A percentile compares a stretch with the other conserved stretches of the same genome.
phyloP scores from a whole-genome alignment of 2,113 vertebrate species.

The Prunella fulvescens region DNA sequence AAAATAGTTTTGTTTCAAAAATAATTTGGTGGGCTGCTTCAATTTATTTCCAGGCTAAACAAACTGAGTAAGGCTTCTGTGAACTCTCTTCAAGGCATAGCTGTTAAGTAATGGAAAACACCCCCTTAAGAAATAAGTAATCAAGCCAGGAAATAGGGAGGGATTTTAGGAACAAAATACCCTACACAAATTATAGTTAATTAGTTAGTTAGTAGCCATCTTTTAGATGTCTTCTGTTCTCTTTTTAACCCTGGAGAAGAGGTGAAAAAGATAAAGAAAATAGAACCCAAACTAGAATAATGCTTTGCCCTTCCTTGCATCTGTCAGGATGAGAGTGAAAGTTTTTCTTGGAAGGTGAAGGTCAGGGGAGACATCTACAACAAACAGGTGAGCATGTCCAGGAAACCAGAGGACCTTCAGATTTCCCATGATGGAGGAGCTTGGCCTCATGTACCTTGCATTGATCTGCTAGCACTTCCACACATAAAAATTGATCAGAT shows the following conservation, averaged over 20 bases:
- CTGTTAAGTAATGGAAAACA: background rate
- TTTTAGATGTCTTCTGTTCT: background rate
- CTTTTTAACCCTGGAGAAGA: background rate
- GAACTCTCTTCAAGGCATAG: background rate
- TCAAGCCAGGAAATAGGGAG: background rate
- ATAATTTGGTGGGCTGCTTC: background rate
- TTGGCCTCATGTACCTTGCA: background rate
- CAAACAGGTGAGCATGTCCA: fast-evolving
- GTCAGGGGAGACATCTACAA: background rate
- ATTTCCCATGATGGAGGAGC: background rate
- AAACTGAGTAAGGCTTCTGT: background rate
- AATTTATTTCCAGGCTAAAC: background rate
- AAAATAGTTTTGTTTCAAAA: background rate
- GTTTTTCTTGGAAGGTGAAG: background rate
- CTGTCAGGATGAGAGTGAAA: background rate
- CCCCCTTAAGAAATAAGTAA: background rate
- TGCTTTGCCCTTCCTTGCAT: background rate
- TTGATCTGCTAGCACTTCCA: background rate
- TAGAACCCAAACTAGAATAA: background rate
- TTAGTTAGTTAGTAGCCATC: background rate
- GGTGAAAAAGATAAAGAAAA: background rate
- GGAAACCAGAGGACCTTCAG: background rate
- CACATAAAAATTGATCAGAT: background rate
- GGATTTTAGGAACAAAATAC: slow-evolving; percentile 16
- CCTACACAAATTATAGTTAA: background rate